A percentile compares a stretch with the other conserved stretches of the same genome.
Conservation (phyloP, 1,140 invertebrate species). For the Amphibalanus amphitrite region DNA sequence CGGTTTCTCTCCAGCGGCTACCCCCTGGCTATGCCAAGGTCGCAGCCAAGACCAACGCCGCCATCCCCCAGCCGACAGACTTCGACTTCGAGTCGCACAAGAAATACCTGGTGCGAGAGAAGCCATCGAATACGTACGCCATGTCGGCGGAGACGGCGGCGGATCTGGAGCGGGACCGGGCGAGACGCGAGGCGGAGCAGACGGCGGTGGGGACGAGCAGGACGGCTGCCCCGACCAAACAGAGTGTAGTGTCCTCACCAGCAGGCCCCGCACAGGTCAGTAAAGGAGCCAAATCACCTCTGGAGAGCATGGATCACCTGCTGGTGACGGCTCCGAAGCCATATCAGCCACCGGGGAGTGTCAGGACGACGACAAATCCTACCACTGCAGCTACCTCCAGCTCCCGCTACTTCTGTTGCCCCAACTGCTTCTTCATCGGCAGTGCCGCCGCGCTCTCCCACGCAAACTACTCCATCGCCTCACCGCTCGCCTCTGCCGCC, state of each 20-base stretch:
- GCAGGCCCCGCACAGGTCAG: not conserved
- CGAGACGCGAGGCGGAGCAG: not conserved
- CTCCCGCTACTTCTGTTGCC: too few relatives aligned
- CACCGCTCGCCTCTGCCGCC: too few relatives aligned
- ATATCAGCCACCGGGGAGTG: not conserved
- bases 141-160: not conserved
- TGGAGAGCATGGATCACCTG: not conserved
- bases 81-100: slow-evolving; percentile 1
- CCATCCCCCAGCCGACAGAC: not conserved
- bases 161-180: not conserved
- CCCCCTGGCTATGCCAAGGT: not conserved
- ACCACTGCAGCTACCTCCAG: not conserved
- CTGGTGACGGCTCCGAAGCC: not conserved
- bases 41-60: not conserved
- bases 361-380: not conserved
- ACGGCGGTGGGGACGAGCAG: not conserved
- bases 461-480: too few relatives aligned
- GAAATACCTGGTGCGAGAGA: not conserved
- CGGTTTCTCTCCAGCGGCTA: not conserved
- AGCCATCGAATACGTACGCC: not conserved
- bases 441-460: too few relatives aligned
- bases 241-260: too few relatives aligned
- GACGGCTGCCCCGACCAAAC: not conserved
- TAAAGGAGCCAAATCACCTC: not conserved
- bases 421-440: not conserved